Evolutionary conservation across 2,888 invertebrate genomes (phyloP), one percentile per base, ranked within the genome.

Genomic region (Amblyjoppa fuscipennis): DNA sequence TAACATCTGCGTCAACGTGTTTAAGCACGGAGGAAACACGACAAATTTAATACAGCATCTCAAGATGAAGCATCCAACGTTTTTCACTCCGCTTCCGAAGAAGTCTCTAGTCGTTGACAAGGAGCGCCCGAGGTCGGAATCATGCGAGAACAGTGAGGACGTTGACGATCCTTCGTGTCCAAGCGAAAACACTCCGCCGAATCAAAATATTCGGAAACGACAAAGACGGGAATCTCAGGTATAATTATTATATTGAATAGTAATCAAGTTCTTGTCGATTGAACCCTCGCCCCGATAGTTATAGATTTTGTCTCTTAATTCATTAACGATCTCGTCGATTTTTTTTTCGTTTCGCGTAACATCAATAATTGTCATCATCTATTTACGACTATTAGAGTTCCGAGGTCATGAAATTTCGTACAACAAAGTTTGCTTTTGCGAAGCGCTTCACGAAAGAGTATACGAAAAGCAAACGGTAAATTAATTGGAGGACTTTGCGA

Each of bases 41-140:
- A 83, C 83, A 9, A 83, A 83, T 34, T 25, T 80, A 49, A 71
- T 20, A 25, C 79, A 84, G 38, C 82, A 82, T 38, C 59, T 82
- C 11, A 77, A 11, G 11, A 25, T 38, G 6, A 69, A 68, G 38
- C 82, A 82, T 31, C 70, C 76, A 34, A n/a, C 49, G 2, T 74
- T 82, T 64, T 77, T 28, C 28, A 25, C 28, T 28, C 9, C 59
- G 25, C 1, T 2, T 6, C 9, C 9, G 59, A 25, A 59, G 9
- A 59, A 59, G 25, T 25, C 56, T 56, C 25, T 6, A 59, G 2
- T 25, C 28, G 59, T 59, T 28, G 28, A 20, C 1, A 59, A 6
- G 59, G n/a, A 7, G 6, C 56, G 4, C 56, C 2, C 56, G 25
- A 28, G 3, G 25, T 28, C 25, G 9, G 28, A 20, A 56, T 3